Evolutionary conservation across 2,113 vertebrate genomes (phyloP), one percentile per base, ranked within the genome.

Genomic region (Theristicus caerulescens): DNA sequence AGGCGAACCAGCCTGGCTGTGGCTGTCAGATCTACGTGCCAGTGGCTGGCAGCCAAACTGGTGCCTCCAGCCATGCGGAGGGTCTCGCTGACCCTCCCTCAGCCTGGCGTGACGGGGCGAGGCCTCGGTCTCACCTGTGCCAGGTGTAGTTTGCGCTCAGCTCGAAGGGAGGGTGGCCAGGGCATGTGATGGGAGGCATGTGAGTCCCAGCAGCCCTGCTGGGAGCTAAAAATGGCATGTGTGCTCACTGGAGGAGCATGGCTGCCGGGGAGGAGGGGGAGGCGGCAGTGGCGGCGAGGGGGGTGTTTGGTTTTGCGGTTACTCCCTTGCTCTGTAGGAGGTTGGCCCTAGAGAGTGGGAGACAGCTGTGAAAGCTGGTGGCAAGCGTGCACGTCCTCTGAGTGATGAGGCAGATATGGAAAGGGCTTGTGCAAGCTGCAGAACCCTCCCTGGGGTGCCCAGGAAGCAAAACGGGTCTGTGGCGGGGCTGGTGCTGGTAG

Each of bases 141-240:
- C 83, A 94, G 92, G 96, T 97, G 86, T 74, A 31, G 58, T n/a
- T 58, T 40, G 59, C 2, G 17, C 64, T 66, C 42, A 14, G 82
- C 59, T 54, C 0, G 6, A 62, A 78, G 59, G 64, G 82, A 93
- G 67, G 76, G 80, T n/a, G 59, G 80, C 59, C 89, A 67, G 88
- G 80, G 64, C 94, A 92, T 93, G 96, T 96, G 96, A 96, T 93
- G 94, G 86, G 92, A 96, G 81, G 84, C 96, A 96, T 96, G 91
- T 97, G 96, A 93, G 87, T 24, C 55, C 95, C 88, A 86, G 72
- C 80, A 86, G 92, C 67, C 79, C 72, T 54, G 84, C 92, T 89
- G 94, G 95, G 92, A 95, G 83, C 95, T 96, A 96, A 91, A 97
- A 96, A 96, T 93, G 97, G 95, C 95, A 84, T 93, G 86, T 96